phyloP scores from a whole-genome alignment of 92 coral and sea anemone species.

The Siderastrea radians region DNA sequence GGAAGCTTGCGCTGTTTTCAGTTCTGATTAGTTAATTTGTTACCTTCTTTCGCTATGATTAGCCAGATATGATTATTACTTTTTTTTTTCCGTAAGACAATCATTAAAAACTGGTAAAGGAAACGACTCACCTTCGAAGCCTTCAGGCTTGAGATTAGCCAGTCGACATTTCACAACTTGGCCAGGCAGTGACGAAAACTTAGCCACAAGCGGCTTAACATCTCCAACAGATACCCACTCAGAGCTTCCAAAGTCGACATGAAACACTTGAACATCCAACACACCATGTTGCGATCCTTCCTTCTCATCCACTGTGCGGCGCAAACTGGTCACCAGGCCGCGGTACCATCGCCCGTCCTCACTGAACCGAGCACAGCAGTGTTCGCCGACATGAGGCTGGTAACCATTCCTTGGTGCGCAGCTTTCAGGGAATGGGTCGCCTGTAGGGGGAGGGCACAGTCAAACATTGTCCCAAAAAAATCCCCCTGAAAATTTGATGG shows the following conservation, averaged over 20 bases:
- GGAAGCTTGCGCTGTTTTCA: neutral
- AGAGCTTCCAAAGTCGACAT: slow-evolving; percentile 89
- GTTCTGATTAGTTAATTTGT: neutral
- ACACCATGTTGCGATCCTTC: slow-evolving; percentile 19
- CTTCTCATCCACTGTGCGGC: slow-evolving; percentile 18
- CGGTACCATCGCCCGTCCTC: slow-evolving; percentile 94
- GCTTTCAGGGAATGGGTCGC: slow-evolving; percentile 13
- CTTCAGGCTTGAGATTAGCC: slow-evolving; percentile 84
- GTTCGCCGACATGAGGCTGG: slow-evolving; percentile 77
- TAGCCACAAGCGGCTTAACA: slow-evolving; percentile 77
- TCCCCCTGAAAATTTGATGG: too few species aligned
- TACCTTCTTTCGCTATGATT: too few species aligned
- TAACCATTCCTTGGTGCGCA: slow-evolving; percentile 16
- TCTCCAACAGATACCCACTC: slow-evolving; percentile 81
- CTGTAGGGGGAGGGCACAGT: neutral
- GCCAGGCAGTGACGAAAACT: slow-evolving; percentile 91
- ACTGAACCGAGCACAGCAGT: slow-evolving; percentile 90
- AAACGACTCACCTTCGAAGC: slow-evolving; percentile 48
- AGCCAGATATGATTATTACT: too few species aligned
- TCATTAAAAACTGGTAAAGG: neutral
- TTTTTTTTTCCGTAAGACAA: neutral
- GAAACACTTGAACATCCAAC: slow-evolving; percentile 80
- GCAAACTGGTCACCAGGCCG: slow-evolving; percentile 72
- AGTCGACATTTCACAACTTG: slow-evolving; percentile 89
- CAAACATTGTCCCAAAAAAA: neutral